phyloP scores from a whole-genome alignment of 1,140 invertebrate genomes.

The Caenorhabditis brenneri region DNA sequence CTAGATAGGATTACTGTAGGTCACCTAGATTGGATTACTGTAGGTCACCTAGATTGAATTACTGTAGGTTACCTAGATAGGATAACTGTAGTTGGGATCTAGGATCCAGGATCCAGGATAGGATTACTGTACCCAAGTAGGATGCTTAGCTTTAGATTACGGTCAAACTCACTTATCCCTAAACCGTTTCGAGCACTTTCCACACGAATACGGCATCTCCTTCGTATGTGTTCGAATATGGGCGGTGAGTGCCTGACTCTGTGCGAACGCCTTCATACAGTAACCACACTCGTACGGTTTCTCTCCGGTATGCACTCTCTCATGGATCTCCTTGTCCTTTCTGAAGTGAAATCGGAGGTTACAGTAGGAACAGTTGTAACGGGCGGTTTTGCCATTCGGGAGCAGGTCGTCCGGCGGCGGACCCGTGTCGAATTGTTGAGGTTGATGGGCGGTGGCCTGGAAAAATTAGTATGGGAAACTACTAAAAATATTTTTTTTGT shows the following conservation, averaged over 20 bases:
- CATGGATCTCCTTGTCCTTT: constrained; percentile 76
- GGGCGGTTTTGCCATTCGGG: background rate
- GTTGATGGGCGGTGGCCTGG: background rate
- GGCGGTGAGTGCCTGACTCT: constrained; percentile 72
- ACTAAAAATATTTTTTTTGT: no score
- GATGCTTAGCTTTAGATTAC: no score
- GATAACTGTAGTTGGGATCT: no score
- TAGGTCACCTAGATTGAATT: no score
- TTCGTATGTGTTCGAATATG: constrained; percentile 53
- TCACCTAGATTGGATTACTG: no score
- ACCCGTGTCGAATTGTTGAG: background rate
- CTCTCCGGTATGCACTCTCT: constrained; percentile 89
- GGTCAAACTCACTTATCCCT: constrained; percentile 53
- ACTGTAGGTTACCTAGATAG: no score
- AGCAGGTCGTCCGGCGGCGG: background rate
- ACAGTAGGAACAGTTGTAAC: background rate
- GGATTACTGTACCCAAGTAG: no score
- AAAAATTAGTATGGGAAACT: constrained; percentile 34
- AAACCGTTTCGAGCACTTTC: constrained; percentile 39
- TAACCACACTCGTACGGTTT: constrained; percentile 93
- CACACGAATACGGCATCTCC: constrained; percentile 44
- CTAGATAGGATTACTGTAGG: no score
- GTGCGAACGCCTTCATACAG: constrained; percentile 92
- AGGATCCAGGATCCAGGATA: no score
- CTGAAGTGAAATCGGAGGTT: constrained; percentile 41